phyloP scores from a whole-genome alignment of 2,888 invertebrate genomes.

The Andricus quercusramuli region DNA sequence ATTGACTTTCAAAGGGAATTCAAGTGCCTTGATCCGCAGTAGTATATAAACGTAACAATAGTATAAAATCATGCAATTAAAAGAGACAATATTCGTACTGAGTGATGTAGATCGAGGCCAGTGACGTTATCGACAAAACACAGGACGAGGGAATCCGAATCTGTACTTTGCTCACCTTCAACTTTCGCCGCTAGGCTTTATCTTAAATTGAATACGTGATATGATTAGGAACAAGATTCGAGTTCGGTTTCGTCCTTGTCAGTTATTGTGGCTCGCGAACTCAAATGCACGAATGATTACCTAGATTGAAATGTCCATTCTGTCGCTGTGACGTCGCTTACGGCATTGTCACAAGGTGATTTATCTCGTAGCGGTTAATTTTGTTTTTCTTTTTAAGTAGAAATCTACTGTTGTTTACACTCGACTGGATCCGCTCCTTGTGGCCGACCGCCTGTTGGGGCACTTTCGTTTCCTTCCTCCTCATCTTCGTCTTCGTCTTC shows the following conservation, averaged over 20 bases:
- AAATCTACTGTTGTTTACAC: constrained; percentile 86
- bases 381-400: constrained; percentile 51
- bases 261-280: constrained; percentile 23
- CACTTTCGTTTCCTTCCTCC: constrained; percentile 80
- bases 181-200: constrained; percentile 58
- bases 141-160: constrained; percentile 5
- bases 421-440: constrained; percentile 80
- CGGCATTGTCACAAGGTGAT: constrained; percentile 60
- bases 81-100: constrained; percentile 52
- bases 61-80: constrained; percentile 70
- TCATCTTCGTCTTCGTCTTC: constrained; percentile 76
- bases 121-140: constrained; percentile 26
- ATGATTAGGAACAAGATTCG: constrained; percentile 62
- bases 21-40: constrained; percentile 62
- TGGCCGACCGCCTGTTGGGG: constrained; percentile 77
- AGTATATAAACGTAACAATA: constrained; percentile 73
- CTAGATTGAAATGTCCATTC: neutral
- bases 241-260: constrained; percentile 24
- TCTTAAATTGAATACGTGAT: constrained; percentile 75
- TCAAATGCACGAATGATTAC: constrained; percentile 24
- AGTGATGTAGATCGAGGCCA: constrained; percentile 19
- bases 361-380: constrained; percentile 42
- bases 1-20: constrained; percentile 40
- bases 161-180: constrained; percentile 28
- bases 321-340: constrained; percentile 57